Conservation (phyloP, 2,113 vertebrate species). For the Arizona elegans region DNA sequence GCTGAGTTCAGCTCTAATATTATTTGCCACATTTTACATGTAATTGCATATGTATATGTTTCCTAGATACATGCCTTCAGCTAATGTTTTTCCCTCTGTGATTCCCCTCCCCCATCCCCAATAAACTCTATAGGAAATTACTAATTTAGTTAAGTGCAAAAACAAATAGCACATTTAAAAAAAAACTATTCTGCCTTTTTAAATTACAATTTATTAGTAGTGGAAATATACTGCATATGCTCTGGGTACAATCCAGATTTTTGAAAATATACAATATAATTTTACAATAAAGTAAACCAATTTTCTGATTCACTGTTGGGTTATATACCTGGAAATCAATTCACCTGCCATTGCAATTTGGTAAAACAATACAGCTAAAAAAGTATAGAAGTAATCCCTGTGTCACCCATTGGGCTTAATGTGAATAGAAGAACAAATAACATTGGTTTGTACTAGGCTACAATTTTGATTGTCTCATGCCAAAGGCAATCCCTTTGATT, state of each 20-base stretch:
- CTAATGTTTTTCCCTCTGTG: not conserved
- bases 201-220: not conserved
- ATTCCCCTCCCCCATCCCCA: conserved; percentile 26
- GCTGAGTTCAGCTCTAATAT: conserved; percentile 62
- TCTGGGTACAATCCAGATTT: not conserved
- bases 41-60: conserved; percentile 66
- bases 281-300: not conserved
- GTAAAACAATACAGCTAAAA: not conserved
- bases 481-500: not conserved
- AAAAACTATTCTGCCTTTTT: not conserved
- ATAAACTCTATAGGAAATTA: conserved; percentile 33
- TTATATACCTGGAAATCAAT: not conserved
- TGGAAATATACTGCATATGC: not conserved
- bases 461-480: not conserved
- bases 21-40: conserved; percentile 61
- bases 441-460: not conserved
- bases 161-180: conserved; percentile 14
- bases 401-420: not conserved
- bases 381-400: not conserved
- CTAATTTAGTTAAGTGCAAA: conserved; percentile 47
- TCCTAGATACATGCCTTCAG: conserved; percentile 62
- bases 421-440: not conserved
- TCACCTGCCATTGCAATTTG: not conserved
- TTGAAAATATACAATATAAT: not conserved
- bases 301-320: not conserved